These are phyloP conservation scores for Pardosa pseudoannulata DNA, from an alignment of 2,888 invertebrate genomes.

Conservation along the genomic window DNA sequence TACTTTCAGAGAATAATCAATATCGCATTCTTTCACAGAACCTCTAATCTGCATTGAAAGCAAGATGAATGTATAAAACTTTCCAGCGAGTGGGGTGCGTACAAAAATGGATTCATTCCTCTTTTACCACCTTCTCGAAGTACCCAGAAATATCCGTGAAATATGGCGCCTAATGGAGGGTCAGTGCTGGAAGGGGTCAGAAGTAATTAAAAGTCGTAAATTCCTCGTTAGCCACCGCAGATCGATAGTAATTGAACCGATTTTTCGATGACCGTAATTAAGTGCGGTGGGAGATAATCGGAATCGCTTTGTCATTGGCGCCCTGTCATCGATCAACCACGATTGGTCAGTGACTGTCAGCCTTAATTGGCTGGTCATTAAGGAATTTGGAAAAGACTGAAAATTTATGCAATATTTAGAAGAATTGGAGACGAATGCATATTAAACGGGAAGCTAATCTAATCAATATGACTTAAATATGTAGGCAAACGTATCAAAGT, in stretches of 20 bases:
- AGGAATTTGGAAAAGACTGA: background rate
- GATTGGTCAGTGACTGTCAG: background rate
- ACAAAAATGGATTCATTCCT: conserved; percentile 18
- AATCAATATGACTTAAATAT: conserved; percentile 1
- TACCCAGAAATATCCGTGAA: background rate
- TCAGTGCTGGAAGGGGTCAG: conserved; percentile 50
- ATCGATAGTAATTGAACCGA: conserved; percentile 53
- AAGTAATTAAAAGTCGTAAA: conserved; percentile 53
- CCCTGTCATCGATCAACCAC: background rate
- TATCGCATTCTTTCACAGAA: conserved; percentile 10
- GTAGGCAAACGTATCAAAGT: background rate
- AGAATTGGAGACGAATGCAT: background rate
- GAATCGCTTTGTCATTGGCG: conserved; percentile 16
- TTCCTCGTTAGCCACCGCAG: conserved; percentile 43
- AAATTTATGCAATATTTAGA: conserved; percentile 15
- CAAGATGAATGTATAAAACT: background rate
- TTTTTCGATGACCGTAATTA: conserved; percentile 32
- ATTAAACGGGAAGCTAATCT: background rate
- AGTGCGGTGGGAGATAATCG: background rate
- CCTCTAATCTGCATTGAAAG: background rate
- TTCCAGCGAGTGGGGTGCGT: background rate
- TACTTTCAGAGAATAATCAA: background rate
- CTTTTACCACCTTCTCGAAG: background rate
- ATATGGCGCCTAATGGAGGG: conserved; percentile 18
- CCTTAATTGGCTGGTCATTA: conserved; percentile 16